A percentile compares a stretch with the other conserved stretches of the same genome.
phyloP scores from a whole-genome alignment of 2,888 invertebrate genomes.

The Petrolisthes manimaculis region DNA sequence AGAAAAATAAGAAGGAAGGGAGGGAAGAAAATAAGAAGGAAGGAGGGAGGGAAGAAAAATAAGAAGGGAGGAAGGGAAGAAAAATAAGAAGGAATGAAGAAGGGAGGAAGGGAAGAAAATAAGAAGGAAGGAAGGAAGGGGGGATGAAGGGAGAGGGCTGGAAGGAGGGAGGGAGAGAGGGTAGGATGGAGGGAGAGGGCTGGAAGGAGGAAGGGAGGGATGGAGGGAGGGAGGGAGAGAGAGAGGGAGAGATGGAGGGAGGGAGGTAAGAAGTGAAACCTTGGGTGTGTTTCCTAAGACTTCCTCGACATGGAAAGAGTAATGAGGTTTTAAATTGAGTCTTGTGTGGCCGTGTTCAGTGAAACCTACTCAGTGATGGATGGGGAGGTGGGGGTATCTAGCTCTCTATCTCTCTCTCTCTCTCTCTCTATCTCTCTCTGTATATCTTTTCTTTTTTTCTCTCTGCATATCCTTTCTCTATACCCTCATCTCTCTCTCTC shows the following conservation, averaged over 20 bases:
- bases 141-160: not conserved
- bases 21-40: not conserved
- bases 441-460: not conserved
- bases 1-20: not conserved
- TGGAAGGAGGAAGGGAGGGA: not conserved
- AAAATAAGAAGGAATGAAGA: not conserved
- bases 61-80: not conserved
- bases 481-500: not conserved
- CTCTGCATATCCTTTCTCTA: not conserved
- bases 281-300: slow-evolving; percentile 28
- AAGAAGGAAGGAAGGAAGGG: not conserved
- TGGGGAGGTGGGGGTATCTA: not conserved
- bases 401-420: not conserved
- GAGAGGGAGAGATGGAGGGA: not conserved
- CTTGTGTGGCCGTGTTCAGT: slow-evolving; percentile 41
- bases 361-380: slow-evolving; percentile 39
- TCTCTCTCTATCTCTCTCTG: slow-evolving; percentile 17
- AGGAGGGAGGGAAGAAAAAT: not conserved
- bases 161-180: not conserved
- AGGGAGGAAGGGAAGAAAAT: slow-evolving; percentile 7
- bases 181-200: not conserved
- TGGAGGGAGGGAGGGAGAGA: not conserved
- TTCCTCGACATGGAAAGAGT: slow-evolving; percentile 48
- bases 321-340: slow-evolving; percentile 62
- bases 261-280: not conserved